These are phyloP conservation scores for Eudasyphora cyanicolor DNA, from an alignment of 2,888 invertebrate genomes.

Conservation along the genomic window DNA sequence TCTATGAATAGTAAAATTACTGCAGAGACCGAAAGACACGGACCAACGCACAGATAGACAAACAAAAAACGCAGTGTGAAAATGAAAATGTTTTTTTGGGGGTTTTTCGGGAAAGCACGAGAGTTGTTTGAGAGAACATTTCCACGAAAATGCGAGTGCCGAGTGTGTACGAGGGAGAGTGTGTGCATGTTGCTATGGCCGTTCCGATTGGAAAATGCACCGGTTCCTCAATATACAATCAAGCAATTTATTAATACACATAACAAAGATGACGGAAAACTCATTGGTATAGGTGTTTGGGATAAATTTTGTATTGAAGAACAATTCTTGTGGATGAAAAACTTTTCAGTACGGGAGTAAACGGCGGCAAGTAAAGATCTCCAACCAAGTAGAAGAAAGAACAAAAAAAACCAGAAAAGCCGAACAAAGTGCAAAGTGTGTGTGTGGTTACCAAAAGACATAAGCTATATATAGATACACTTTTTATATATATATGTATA, in stretches of 20 bases:
- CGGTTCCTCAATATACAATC: slow-evolving; percentile 40
- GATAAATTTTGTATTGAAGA: slow-evolving; percentile 43
- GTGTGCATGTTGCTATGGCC: not conserved
- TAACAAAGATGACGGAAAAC: slow-evolving; percentile 35
- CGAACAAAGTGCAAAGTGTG: slow-evolving; percentile 32
- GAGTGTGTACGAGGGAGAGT: not conserved
- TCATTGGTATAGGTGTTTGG: slow-evolving; percentile 28
- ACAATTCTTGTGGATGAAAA: slow-evolving; percentile 34
- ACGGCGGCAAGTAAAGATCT: slow-evolving; percentile 57
- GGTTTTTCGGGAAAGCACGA: not conserved
- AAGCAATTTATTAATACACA: slow-evolving; percentile 26
- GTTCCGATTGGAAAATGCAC: slow-evolving; percentile 56
- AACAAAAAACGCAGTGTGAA: not conserved
- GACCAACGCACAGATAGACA: slow-evolving; percentile 46
- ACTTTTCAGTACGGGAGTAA: slow-evolving; percentile 52
- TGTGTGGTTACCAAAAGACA: slow-evolving; percentile 57
- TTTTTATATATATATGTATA: too few species aligned
- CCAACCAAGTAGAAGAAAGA: slow-evolving; percentile 19
- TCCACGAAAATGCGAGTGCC: not conserved
- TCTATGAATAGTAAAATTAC: slow-evolving; percentile 24
- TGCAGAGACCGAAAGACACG: not conserved
- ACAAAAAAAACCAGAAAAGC: too few species aligned
- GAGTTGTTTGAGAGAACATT: not conserved
- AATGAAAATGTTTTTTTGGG: not conserved
- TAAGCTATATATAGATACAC: slow-evolving; percentile 60